Conservation (phyloP, 2,888 invertebrate species). For the Dolichomitus sp. region DNA sequence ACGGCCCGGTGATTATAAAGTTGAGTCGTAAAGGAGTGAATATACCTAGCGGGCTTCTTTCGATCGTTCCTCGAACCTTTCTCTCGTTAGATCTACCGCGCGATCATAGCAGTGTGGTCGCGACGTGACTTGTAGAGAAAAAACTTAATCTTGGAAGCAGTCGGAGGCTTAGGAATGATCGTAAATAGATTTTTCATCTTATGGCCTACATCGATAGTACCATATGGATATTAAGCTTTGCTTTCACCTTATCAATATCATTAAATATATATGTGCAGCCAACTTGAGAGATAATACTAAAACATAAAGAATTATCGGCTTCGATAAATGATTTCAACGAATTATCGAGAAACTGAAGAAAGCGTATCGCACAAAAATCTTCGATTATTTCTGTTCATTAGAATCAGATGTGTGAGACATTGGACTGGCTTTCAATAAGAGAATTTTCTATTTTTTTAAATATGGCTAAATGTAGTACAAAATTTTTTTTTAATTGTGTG, state of each 20-base stretch:
- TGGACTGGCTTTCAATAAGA: too few species aligned
- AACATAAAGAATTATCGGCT: not conserved
- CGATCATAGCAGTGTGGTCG: constrained; percentile 31
- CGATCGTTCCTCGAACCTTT: constrained; percentile 62
- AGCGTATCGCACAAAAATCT: not conserved
- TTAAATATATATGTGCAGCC: constrained; percentile 20
- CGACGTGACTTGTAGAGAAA: constrained; percentile 27
- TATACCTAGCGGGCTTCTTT: constrained; percentile 60
- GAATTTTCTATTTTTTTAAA: too few species aligned
- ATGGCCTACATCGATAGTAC: constrained; percentile 58
- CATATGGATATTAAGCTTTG: constrained; percentile 43
- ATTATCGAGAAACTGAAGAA: not conserved
- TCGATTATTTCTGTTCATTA: not conserved
- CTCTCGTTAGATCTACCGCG: constrained; percentile 59
- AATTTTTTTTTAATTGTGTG: too few species aligned
- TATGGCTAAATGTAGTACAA: too few species aligned
- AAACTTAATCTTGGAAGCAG: constrained; percentile 37
- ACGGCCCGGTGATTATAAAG: constrained; percentile 62
- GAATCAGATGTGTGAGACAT: not conserved
- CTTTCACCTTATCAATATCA: constrained; percentile 60
- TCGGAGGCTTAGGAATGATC: constrained; percentile 17
- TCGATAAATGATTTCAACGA: not conserved
- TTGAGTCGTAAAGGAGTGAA: constrained; percentile 49
- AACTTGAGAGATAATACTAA: constrained; percentile 3
- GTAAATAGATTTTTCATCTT: constrained; percentile 39